Percentiles rank a stretch among this genome's conserved stretches.
These are phyloP conservation scores for Ptiloglossa arizonensis DNA, from an alignment of 1,140 invertebrate genomes.

Conservation along the genomic window DNA sequence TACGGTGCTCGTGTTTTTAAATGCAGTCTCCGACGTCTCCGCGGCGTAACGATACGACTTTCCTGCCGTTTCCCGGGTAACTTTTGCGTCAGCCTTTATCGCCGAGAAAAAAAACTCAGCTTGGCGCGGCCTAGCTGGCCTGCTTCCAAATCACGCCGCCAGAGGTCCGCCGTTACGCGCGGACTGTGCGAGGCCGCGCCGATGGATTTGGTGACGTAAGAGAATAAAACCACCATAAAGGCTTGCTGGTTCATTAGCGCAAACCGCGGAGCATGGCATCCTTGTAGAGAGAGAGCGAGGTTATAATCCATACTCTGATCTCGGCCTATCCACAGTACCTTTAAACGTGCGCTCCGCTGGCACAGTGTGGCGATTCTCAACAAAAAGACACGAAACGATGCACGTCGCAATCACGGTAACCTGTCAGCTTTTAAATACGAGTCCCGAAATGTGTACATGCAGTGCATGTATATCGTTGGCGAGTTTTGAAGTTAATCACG, in stretches of 20 bases:
- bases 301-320: slow-evolving; percentile 56
- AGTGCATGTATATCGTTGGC: too few relatives aligned
- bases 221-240: slow-evolving; percentile 75
- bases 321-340: slow-evolving; percentile 14
- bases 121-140: slow-evolving; percentile 44
- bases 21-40: background rate
- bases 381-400: background rate
- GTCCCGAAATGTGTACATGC: background rate
- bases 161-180: slow-evolving; percentile 62
- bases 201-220: slow-evolving; percentile 74
- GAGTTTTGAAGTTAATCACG: too few relatives aligned
- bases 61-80: slow-evolving; percentile 35
- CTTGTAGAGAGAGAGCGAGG: slow-evolving; percentile 39
- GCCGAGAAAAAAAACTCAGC: slow-evolving; percentile 53
- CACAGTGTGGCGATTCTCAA: background rate
- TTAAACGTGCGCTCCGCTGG: slow-evolving; percentile 16
- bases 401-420: background rate
- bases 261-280: slow-evolving; percentile 57
- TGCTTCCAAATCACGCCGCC: slow-evolving; percentile 51
- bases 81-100: slow-evolving; percentile 55
- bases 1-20: background rate
- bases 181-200: slow-evolving; percentile 49
- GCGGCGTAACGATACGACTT: slow-evolving; percentile 14
- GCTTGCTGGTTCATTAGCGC: slow-evolving; percentile 73
- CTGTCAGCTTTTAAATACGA: background rate